Percentiles rank a stretch among this genome's conserved stretches.
Conservation (phyloP, 1,140 invertebrate genomes). For the Drosophila ogumai region DNA sequence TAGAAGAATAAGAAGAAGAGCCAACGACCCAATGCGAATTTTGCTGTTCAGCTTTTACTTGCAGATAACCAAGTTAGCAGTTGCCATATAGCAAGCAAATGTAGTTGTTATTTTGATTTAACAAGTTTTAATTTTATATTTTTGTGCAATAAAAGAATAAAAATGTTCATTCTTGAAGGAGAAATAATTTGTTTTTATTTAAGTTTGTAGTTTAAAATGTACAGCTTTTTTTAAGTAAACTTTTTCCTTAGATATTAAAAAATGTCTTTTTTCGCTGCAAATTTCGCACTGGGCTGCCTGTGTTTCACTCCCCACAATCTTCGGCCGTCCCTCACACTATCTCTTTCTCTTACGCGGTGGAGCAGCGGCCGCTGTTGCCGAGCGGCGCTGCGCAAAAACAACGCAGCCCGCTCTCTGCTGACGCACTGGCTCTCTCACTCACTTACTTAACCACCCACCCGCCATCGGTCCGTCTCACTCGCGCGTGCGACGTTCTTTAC, state of each 20-base stretch:
- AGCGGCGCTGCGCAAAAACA: slow-evolving; percentile 74
- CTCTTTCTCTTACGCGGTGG: slow-evolving; percentile 12
- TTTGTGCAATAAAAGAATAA: no score
- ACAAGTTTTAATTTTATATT: background rate
- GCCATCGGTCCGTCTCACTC: slow-evolving; percentile 24
- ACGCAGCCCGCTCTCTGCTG: slow-evolving; percentile 59
- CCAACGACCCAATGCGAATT: slow-evolving; percentile 38
- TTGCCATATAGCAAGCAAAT: no score
- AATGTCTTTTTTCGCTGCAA: background rate
- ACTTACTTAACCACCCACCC: slow-evolving; percentile 14
- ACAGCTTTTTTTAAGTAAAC: background rate
- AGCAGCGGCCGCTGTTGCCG: slow-evolving; percentile 45
- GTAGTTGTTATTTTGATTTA: background rate
- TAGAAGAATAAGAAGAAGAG: slow-evolving; percentile 14
- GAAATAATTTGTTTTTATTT: no score
- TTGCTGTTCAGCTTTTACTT: background rate
- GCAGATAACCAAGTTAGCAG: background rate
- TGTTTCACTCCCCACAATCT: slow-evolving; percentile 10
- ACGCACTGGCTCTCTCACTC: slow-evolving; percentile 32
- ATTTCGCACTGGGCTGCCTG: slow-evolving; percentile 30
- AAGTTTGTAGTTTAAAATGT: no score
- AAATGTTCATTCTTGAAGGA: no score
- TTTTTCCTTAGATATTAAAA: background rate
- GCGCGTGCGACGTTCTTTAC: slow-evolving; percentile 49
- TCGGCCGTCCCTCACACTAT: slow-evolving; percentile 2